phyloP scores from a whole-genome alignment of 2,797 vertebrate genomes.

The Rhinella marina region DNA sequence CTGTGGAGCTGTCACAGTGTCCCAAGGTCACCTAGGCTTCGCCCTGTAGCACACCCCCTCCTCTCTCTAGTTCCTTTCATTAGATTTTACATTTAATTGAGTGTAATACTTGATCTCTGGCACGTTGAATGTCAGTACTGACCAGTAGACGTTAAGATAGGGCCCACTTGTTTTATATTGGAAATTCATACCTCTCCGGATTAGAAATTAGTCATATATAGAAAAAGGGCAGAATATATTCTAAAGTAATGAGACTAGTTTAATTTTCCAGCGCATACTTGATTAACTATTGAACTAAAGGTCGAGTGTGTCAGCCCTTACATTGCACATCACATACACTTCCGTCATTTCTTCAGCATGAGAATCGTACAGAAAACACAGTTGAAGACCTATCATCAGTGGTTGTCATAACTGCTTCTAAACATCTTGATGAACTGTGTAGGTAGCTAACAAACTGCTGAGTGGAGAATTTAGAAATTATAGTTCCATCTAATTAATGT shows the following conservation, averaged over 20 bases:
- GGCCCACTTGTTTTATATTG: no score
- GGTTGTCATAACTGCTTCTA: conserved; percentile 6
- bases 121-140: no score
- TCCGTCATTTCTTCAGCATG: not conserved
- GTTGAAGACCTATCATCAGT: not conserved
- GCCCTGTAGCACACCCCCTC: no score
- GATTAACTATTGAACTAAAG: not conserved
- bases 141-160: no score
- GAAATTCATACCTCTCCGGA: not conserved
- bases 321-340: no score
- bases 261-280: not conserved
- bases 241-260: not conserved
- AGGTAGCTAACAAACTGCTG: not conserved
- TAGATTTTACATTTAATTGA: no score
- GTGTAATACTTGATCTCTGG: no score
- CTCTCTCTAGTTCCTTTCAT: no score
- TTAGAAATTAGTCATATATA: not conserved
- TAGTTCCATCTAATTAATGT: conserved; percentile 13
- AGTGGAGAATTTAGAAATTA: conserved; percentile 15
- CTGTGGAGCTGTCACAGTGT: no score
- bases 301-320: not conserved
- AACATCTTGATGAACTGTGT: not conserved
- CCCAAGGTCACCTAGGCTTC: no score
- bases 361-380: not conserved
- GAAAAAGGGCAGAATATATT: not conserved